These are phyloP conservation scores for Aurelia aurita complex sp. Pacific DNA, from an alignment of 30 jellyfish, hydroid and myxozoan genomes.

Conservation along the genomic window DNA sequence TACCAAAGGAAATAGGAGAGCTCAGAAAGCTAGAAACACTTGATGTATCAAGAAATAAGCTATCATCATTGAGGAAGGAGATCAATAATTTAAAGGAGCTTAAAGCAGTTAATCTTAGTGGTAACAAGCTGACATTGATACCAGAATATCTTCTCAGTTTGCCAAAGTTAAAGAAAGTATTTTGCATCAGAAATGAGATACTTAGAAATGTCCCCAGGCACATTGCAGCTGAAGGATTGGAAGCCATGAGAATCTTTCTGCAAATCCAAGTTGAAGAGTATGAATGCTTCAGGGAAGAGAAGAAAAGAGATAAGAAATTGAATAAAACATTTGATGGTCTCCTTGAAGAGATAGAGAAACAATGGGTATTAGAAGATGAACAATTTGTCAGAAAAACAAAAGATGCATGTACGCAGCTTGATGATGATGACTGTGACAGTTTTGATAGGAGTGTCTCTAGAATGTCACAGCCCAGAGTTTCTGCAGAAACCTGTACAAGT, in stretches of 20 bases:
- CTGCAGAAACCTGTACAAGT: conserved; percentile 12
- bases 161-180: conserved; percentile 60
- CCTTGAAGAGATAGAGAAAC: conserved; percentile 28
- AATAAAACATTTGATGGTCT: neutral
- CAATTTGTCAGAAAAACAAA: conserved; percentile 36
- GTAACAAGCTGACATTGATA: conserved; percentile 36
- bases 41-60: conserved; percentile 54
- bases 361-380: conserved; percentile 38
- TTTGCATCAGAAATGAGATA: conserved; percentile 47
- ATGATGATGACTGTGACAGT: conserved; percentile 1
- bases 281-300: conserved; percentile 26
- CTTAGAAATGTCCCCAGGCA: conserved; percentile 56
- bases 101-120: conserved; percentile 51
- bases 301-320: neutral
- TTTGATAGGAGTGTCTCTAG: no score
- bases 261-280: conserved; percentile 43
- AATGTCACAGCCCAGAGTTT: no score
- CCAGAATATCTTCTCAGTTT: conserved; percentile 55
- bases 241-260: conserved; percentile 64
- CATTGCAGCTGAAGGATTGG: conserved; percentile 60
- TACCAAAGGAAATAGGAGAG: conserved; percentile 40
- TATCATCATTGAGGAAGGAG: conserved; percentile 2
- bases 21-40: conserved; percentile 23
- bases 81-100: conserved; percentile 51
- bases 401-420: conserved; percentile 58